Conservation (phyloP, 1,140 invertebrate genomes). For the Drosophila teissieri region DNA sequence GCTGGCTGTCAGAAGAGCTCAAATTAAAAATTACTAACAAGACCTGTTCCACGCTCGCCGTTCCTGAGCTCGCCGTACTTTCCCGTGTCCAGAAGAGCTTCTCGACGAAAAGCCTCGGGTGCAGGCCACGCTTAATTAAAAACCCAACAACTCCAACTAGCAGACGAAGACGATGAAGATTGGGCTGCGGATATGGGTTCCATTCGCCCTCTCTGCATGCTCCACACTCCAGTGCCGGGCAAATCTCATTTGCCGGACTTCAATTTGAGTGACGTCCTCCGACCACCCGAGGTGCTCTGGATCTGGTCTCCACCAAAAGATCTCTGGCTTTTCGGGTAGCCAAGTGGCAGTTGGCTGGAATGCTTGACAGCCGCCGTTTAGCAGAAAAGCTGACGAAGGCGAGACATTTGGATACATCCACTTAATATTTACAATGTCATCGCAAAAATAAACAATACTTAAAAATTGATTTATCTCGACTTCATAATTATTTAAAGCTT, state of each 20-base stretch:
- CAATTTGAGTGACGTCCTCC: slow-evolving; percentile 79
- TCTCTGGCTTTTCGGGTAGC: slow-evolving; percentile 50
- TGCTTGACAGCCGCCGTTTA: slow-evolving; percentile 42
- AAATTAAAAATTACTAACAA: slow-evolving; percentile 85
- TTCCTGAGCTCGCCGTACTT: slow-evolving; percentile 7
- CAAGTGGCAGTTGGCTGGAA: slow-evolving; percentile 53
- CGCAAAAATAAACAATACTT: too few species aligned
- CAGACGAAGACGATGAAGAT: slow-evolving; percentile 42
- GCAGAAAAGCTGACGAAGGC: neutral
- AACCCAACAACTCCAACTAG: slow-evolving; percentile 70
- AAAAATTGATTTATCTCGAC: too few species aligned
- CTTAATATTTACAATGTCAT: too few species aligned
- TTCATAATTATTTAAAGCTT: too few species aligned
- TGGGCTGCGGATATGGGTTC: slow-evolving; percentile 24
- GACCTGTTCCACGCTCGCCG: slow-evolving; percentile 54
- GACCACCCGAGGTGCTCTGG: slow-evolving; percentile 66
- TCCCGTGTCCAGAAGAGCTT: slow-evolving; percentile 25
- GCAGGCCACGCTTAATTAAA: slow-evolving; percentile 75
- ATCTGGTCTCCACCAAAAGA: slow-evolving; percentile 2
- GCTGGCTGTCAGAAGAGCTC: slow-evolving; percentile 84
- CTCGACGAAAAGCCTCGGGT: slow-evolving; percentile 65
- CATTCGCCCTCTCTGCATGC: neutral
- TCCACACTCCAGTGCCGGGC: slow-evolving; percentile 1
- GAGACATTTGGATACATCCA: too few species aligned
- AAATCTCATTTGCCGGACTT: slow-evolving; percentile 80